Conservation (phyloP, 2,888 invertebrate genomes). For the Oithona nana region DNA sequence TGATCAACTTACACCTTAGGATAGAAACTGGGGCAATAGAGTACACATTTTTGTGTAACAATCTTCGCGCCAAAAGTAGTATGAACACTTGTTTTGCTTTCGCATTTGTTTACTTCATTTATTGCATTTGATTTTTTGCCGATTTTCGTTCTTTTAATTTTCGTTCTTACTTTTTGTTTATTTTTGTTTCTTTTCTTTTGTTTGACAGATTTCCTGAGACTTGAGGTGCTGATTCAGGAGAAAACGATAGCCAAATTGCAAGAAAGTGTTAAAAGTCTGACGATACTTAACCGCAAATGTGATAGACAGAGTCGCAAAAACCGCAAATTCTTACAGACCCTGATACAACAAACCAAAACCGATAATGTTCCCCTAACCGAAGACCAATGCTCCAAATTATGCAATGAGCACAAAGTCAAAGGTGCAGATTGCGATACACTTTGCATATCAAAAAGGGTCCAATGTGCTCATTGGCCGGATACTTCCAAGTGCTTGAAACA, state of each 20-base stretch:
- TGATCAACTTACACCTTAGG: too few relatives aligned
- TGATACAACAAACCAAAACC: neutral
- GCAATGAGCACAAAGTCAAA: neutral
- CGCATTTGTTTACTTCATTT: neutral
- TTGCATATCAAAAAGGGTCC: too few relatives aligned
- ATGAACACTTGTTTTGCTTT: too few relatives aligned
- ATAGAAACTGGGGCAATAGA: too few relatives aligned
- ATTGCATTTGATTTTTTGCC: neutral
- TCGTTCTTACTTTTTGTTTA: neutral
- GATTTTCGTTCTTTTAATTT: neutral
- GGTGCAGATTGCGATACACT: neutral
- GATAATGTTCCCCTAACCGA: constrained; percentile 8
- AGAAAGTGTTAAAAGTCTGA: neutral
- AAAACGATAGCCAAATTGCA: neutral
- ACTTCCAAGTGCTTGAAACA: neutral
- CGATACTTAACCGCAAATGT: neutral
- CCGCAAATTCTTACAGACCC: neutral
- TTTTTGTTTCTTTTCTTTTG: neutral
- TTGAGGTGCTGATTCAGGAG: constrained; percentile 7
- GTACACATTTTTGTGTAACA: too few relatives aligned
- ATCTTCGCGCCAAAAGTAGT: too few relatives aligned
- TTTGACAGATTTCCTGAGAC: neutral
- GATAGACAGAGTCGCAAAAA: neutral
- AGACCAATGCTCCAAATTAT: neutral
- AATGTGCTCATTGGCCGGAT: too few relatives aligned